A percentile compares a stretch with the other conserved stretches of the same genome.
These are phyloP conservation scores for Balanococcus diminutus DNA, from an alignment of 2,888 invertebrate species.

Conservation along the genomic window DNA sequence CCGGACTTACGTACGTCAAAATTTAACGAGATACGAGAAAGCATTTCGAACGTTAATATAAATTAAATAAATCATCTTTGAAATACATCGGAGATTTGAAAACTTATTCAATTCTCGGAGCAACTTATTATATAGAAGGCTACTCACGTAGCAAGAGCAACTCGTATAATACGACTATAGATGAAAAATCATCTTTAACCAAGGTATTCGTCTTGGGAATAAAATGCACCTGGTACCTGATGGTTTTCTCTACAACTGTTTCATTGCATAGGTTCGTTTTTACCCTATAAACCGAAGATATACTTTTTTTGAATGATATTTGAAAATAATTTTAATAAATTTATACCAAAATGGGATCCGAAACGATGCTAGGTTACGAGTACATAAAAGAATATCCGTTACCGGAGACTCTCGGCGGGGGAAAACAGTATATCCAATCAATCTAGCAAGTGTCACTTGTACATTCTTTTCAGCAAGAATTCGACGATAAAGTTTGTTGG, in stretches of 20 bases:
- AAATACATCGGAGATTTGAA: neutral
- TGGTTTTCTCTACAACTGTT: neutral
- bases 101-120: neutral
- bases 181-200: constrained; percentile 11
- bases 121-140: neutral
- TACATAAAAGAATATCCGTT: neutral
- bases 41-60: neutral
- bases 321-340: neutral
- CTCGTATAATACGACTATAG: neutral
- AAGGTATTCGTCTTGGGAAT: neutral
- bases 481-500: neutral
- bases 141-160: neutral
- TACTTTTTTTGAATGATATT: neutral
- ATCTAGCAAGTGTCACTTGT: neutral
- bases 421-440: neutral
- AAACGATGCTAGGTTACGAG: neutral
- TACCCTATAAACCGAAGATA: neutral
- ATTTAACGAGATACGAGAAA: neutral
- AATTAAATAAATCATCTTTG: neutral
- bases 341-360: neutral
- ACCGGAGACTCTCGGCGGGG: neutral
- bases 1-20: neutral
- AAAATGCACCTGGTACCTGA: neutral
- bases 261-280: neutral
- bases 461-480: neutral